phyloP scores from a whole-genome alignment of 2,113 vertebrate species.

The Ibidorhyncha struthersii region DNA sequence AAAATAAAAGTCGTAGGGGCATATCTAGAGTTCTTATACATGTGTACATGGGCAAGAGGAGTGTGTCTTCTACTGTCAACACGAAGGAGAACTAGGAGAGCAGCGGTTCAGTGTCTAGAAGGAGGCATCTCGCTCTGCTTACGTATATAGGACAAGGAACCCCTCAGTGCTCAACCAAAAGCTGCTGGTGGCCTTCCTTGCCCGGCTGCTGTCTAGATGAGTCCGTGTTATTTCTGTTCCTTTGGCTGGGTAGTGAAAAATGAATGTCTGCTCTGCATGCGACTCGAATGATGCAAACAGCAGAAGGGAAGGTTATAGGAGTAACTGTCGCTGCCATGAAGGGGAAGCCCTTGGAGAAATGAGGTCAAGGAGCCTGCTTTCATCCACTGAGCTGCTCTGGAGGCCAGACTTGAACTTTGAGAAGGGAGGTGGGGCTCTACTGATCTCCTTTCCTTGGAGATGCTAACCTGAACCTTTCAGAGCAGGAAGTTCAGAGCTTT shows the following conservation, averaged over 20 bases:
- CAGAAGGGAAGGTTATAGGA: not conserved
- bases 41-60: rapidly evolving
- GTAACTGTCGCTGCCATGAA: rapidly evolving
- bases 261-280: not conserved
- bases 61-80: too few relatives aligned
- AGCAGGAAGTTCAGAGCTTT: not conserved
- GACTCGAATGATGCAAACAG: not conserved
- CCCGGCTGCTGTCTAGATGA: not conserved
- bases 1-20: rapidly evolving
- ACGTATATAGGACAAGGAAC: not conserved
- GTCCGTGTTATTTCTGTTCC: rapidly evolving
- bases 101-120: not conserved
- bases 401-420: not conserved
- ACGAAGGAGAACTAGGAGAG: not conserved
- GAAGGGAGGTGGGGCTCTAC: not conserved
- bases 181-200: not conserved
- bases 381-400: not conserved
- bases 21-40: not conserved
- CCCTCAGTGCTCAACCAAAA: not conserved
- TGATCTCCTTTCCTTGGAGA: not conserved
- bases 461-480: not conserved
- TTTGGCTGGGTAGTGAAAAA: not conserved
- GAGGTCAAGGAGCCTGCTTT: not conserved
- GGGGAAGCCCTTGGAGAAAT: not conserved
- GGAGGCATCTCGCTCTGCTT: not conserved